phyloP scores from a whole-genome alignment of 2,797 vertebrate genomes.

The Vespertilio murinus region DNA sequence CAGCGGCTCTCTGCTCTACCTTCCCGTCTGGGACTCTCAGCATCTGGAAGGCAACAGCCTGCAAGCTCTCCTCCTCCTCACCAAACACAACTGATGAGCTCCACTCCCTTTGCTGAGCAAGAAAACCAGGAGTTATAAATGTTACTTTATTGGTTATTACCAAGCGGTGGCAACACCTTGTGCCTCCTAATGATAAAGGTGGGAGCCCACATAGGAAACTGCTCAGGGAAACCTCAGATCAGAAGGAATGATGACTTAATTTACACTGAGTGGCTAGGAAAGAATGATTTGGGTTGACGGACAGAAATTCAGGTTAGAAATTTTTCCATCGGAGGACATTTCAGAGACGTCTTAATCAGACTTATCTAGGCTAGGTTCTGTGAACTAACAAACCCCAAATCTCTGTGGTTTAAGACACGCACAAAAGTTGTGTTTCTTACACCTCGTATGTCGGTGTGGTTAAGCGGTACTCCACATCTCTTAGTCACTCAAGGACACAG shows the following conservation, averaged over 20 bases:
- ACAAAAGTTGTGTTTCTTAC: neutral
- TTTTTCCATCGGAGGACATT: constrained; percentile 17
- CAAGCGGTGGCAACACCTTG: neutral
- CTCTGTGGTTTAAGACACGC: neutral
- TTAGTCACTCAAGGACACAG: neutral
- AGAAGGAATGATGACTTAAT: constrained; percentile 9
- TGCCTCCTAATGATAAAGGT: neutral
- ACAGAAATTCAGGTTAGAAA: constrained; percentile 9
- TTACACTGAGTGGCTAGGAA: neutral
- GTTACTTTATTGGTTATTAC: constrained; percentile 49
- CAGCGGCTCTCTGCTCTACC: neutral
- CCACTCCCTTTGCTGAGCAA: neutral
- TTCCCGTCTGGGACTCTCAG: constrained; percentile 4
- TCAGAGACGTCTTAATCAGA: neutral
- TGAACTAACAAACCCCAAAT: neutral
- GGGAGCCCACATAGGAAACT: neutral
- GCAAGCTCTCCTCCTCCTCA: neutral
- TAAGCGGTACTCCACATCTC: neutral
- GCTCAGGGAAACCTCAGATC: neutral
- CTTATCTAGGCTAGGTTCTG: neutral
- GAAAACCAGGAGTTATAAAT: constrained; percentile 5
- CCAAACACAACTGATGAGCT: neutral
- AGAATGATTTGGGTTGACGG: constrained; percentile 6
- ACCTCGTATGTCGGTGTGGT: neutral
- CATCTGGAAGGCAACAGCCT: constrained; percentile 5